Evolutionary conservation across 2,797 vertebrate species (phyloP).

Genomic region (Eupleurogrammus muticus): DNA sequence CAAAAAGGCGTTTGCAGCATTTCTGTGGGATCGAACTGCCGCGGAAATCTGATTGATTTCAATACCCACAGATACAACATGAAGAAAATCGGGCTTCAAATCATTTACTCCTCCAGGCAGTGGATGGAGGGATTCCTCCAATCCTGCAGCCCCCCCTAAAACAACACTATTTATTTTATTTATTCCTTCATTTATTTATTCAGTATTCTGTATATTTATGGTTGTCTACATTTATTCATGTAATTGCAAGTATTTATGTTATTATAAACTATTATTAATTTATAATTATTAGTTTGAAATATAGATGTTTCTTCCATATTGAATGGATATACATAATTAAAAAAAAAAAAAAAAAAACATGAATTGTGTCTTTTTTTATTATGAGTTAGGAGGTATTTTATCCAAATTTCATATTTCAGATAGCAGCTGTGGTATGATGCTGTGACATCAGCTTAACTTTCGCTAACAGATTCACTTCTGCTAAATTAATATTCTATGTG

Average conservation of each 20-base stretch:
- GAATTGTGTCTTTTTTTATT: no score
- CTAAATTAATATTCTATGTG: no score
- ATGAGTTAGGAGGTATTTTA: no score
- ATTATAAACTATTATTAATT: conserved; percentile 4
- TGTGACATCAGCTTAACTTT: no score
- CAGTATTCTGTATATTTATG: neutral
- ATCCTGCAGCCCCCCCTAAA: neutral
- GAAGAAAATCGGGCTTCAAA: conserved; percentile 5
- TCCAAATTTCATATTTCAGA: no score
- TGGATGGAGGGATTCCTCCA: conserved; percentile 52
- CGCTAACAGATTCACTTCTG: no score
- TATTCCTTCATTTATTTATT: conserved; percentile 9
- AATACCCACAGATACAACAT: accelerated
- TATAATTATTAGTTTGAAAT: no score
- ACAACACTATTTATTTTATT: conserved; percentile 10
- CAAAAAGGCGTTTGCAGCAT: accelerated
- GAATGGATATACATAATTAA: neutral
- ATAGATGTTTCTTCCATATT: conserved; percentile 7
- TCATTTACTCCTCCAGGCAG: conserved; percentile 29
- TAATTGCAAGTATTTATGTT: conserved; percentile 13
- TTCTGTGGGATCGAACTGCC: neutral
- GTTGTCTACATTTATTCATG: conserved; percentile 10
- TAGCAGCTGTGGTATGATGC: no score
- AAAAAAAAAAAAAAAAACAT: no score
- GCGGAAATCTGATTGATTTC: accelerated